These are phyloP conservation scores for Stratiomys singularior DNA, from an alignment of 2,888 invertebrate species.

Conservation along the genomic window DNA sequence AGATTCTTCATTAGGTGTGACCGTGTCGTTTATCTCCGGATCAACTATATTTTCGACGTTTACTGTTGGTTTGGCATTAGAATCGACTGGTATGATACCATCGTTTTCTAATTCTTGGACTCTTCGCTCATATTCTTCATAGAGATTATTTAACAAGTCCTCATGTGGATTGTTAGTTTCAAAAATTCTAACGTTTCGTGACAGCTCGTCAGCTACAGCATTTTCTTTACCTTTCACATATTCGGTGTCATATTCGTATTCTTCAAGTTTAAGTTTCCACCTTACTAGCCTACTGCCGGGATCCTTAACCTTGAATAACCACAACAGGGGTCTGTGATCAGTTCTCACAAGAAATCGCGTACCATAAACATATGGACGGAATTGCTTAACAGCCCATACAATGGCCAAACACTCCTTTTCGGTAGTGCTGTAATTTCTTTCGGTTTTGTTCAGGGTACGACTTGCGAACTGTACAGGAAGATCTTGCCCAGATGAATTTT, in stretches of 20 bases:
- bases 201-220: constrained; percentile 4
- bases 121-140: not conserved
- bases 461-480: constrained; percentile 55
- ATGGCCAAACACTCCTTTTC: too few relatives aligned
- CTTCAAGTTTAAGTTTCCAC: too few relatives aligned
- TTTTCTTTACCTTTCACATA: too few relatives aligned
- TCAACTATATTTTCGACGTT: not conserved
- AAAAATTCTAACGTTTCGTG: not conserved
- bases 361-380: constrained; percentile 55
- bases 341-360: too few relatives aligned
- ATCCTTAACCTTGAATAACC: too few relatives aligned
- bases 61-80: not conserved
- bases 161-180: too few relatives aligned
- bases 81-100: not conserved
- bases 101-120: not conserved
- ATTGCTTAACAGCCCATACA: constrained; percentile 54
- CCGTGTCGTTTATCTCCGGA: not conserved
- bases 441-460: constrained; percentile 54
- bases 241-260: too few relatives aligned
- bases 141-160: not conserved
- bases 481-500: constrained; percentile 45
- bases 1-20: not conserved
- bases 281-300: too few relatives aligned
- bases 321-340: too few relatives aligned
- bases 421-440: constrained; percentile 55